These are phyloP conservation scores for Oncorhynchus nerka DNA, from an alignment of 2,113 vertebrate genomes.

Conservation along the genomic window DNA sequence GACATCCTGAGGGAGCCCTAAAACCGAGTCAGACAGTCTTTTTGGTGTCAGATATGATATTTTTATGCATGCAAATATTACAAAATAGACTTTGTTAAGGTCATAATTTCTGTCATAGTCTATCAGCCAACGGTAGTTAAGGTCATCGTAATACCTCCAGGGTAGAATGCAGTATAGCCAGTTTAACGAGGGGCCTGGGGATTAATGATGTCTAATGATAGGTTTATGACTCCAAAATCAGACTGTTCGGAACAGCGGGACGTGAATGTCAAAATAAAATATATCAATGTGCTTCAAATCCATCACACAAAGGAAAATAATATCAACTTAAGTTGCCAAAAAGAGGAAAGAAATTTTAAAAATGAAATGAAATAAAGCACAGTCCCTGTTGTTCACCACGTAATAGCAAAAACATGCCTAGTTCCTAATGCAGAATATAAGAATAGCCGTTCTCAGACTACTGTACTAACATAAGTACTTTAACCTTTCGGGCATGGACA, in stretches of 20 bases:
- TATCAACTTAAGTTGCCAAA: conserved; percentile 36
- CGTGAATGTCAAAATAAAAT: conserved; percentile 59
- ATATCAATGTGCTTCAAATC: conserved; percentile 57
- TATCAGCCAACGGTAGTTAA: conserved; percentile 70
- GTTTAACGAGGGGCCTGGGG: conserved; percentile 59
- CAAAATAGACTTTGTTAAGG: conserved; percentile 72
- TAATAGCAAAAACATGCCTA: conserved; percentile 43
- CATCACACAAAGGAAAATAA: conserved; percentile 58
- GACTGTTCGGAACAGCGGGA: conserved; percentile 55
- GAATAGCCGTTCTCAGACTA: neutral
- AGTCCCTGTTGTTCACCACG: conserved; percentile 26
- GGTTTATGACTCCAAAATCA: conserved; percentile 69
- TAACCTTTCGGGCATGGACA: neutral
- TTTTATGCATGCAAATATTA: conserved; percentile 72
- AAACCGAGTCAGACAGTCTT: conserved; percentile 63
- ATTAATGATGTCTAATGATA: conserved; percentile 74
- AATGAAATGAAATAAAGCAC: conserved; percentile 30
- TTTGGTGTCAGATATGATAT: conserved; percentile 62
- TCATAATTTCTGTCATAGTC: conserved; percentile 69
- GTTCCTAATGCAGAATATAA: conserved; percentile 26
- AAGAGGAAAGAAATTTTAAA: conserved; percentile 33
- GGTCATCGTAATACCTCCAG: conserved; percentile 60
- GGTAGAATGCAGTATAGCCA: conserved; percentile 50
- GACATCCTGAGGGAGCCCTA: conserved; percentile 49
- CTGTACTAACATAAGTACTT: neutral